These are phyloP conservation scores for Drosophila oshimai DNA, from an alignment of 1,140 invertebrate species.

Conservation along the genomic window DNA sequence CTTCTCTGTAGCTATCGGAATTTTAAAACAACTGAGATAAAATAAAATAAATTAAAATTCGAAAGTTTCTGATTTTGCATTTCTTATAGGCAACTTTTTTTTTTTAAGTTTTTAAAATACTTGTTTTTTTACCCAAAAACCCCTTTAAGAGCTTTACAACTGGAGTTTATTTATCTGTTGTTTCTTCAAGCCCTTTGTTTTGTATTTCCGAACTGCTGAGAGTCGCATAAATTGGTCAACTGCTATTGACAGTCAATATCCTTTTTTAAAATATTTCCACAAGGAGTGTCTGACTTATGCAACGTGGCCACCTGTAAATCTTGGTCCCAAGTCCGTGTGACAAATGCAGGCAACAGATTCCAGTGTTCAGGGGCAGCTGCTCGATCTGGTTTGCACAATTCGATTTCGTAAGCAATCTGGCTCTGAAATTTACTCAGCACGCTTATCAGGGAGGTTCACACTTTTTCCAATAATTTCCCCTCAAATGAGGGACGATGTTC, in stretches of 20 bases:
- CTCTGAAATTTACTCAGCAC: constrained; percentile 33
- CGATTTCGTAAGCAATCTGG: constrained; percentile 48
- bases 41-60: no score
- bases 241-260: neutral
- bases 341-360: neutral
- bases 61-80: no score
- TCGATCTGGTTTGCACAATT: constrained; percentile 49
- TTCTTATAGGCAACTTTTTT: no score
- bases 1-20: no score
- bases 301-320: neutral
- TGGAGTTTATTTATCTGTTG: no score
- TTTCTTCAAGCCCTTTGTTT: neutral
- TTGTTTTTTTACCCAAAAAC: no score
- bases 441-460: constrained; percentile 58
- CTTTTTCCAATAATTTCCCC: constrained; percentile 14
- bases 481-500: neutral
- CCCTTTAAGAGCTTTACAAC: no score
- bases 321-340: neutral
- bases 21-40: no score
- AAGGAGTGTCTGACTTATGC: neutral
- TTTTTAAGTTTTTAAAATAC: no score
- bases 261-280: neutral
- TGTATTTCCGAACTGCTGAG: neutral
- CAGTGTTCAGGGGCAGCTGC: constrained; percentile 16
- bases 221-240: no score